These are phyloP conservation scores for Rallus crepitans DNA, from an alignment of 2,797 vertebrate genomes.

Conservation along the genomic window DNA sequence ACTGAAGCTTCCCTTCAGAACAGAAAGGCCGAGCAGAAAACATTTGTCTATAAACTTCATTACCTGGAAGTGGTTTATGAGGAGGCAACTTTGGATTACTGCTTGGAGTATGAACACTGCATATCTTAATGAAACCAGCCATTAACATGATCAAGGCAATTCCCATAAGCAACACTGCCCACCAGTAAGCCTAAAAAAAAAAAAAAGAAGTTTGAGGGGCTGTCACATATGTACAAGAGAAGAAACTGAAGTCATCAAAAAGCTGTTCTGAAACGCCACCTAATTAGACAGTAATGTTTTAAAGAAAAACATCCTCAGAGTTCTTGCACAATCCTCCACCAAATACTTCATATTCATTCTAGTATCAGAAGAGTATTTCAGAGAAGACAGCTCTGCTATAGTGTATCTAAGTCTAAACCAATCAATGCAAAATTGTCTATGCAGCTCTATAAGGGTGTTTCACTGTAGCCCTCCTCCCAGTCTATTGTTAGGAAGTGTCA, in stretches of 20 bases:
- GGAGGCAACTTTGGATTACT: slow-evolving; percentile 97
- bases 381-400: neutral
- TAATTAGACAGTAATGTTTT: neutral
- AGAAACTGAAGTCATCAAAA: neutral
- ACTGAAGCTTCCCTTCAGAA: neutral
- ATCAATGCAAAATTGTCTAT: neutral
- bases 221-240: neutral
- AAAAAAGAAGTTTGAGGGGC: neutral
- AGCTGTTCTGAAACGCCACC: neutral
- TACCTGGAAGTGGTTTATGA: slow-evolving; percentile 89
- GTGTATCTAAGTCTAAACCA: neutral
- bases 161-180: slow-evolving; percentile 97
- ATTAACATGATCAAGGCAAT: slow-evolving; percentile 97
- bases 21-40: neutral
- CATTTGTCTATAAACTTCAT: neutral
- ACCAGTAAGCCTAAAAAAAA: slow-evolving; percentile 90
- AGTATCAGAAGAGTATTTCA: neutral
- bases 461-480: neutral
- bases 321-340: neutral
- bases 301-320: neutral
- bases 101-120: slow-evolving; percentile 98
- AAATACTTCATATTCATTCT: neutral
- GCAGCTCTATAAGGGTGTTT: neutral
- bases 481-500: neutral
- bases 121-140: slow-evolving; percentile 98